Evolutionary conservation across 2,113 vertebrate genomes (phyloP), one percentile per base, ranked within the genome.

Genomic region (Gopherus evgoodei): DNA sequence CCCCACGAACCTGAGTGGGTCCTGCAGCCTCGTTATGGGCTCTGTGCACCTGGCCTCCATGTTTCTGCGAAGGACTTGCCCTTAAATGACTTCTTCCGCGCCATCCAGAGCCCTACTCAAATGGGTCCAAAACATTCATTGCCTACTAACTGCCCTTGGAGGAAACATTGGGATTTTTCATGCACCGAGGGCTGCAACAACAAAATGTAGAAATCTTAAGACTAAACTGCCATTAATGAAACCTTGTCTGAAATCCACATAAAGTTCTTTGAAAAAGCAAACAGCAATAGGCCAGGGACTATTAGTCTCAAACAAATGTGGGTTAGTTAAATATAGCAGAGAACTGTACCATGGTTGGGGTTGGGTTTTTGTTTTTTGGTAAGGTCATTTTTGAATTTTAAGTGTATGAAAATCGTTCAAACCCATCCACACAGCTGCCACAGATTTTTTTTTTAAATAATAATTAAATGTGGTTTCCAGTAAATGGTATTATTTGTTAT

Each of bases 401-500:
- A 59, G 81, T 69, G 93, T 44, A 78, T 19, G 93, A 93, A 95
- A 93, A 81, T 17, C 81, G 62, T 86, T 79, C 52, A 94, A 95
- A 96, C 86, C 87, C 93, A 72, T 90, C 84, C 72, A 65, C 3
- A 57, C 47, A 57, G 56, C 87, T 95, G 78, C 86, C 35, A 92
- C 47, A 53, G 78, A 0, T 27, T 12, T 83, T 69, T 69, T 56
- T 92, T 83, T 78, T 44, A 49, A 94, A 25, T 56, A 72, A 1
- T 83, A 93, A 91, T 92, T 88, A 90, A 95, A 92, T 95, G 92
- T 85, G 90, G 92, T 87, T 97, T 96, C 90, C 89, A 95, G 87
- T 86, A 93, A 95, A 91, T 95, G 87, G 0, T 35, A 84, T 49
- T 95, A 86, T 92, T 96, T 94, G 91, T 86, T 95, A 94, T 82